Evolutionary conservation across 2,888 invertebrate species (phyloP).

Genomic region (Artemia sinica): DNA sequence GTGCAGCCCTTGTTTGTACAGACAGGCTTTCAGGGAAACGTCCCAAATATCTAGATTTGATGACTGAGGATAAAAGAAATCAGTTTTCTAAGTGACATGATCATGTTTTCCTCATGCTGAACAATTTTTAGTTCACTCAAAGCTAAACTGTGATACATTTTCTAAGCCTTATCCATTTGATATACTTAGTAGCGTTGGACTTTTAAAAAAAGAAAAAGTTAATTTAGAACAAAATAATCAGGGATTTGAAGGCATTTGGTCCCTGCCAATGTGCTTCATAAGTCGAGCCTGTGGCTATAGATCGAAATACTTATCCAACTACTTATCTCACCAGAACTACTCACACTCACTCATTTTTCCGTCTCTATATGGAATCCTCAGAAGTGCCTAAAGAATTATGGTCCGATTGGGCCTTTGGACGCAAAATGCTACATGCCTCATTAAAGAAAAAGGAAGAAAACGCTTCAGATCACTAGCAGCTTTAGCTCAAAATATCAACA

Average conservation of each 20-base stretch:
- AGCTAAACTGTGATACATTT: slow-evolving; percentile 2
- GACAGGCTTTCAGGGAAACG: neutral
- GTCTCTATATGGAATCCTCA: neutral
- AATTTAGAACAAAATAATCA: neutral
- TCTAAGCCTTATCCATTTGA: neutral
- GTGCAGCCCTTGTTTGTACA: neutral
- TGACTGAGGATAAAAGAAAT: neutral
- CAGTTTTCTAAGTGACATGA: slow-evolving; percentile 8
- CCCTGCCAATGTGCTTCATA: slow-evolving; percentile 2
- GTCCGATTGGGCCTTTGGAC: slow-evolving; percentile 4
- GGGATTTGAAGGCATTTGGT: slow-evolving; percentile 9
- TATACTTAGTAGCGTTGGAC: neutral
- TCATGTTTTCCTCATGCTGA: neutral
- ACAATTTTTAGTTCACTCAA: neutral
- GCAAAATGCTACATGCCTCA: neutral
- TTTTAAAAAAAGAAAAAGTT: neutral
- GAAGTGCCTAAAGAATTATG: neutral
- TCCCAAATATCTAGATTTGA: neutral
- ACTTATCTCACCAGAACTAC: neutral
- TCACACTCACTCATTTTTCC: neutral
- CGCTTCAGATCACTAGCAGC: neutral
- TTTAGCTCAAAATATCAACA: neutral
- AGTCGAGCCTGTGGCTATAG: neutral
- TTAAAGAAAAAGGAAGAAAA: neutral
- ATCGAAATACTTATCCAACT: neutral